phyloP scores from a whole-genome alignment of 23 tunicate species.

The Ciona savignyi region DNA sequence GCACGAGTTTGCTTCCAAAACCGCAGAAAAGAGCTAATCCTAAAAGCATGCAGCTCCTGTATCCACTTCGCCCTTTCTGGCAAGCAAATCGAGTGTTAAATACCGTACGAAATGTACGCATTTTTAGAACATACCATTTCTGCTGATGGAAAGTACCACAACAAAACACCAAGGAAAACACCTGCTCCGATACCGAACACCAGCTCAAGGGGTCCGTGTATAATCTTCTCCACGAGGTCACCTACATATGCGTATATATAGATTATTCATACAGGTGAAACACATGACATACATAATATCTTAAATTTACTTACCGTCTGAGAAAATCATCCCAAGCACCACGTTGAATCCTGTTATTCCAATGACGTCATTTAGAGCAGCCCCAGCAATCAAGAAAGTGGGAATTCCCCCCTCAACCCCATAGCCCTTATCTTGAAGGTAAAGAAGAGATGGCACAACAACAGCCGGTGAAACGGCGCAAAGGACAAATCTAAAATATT shows the following conservation, averaged over 20 bases:
- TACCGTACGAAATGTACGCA: too few species aligned
- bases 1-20: constrained; percentile 32
- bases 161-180: constrained; percentile 14
- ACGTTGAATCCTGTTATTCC: constrained; percentile 28
- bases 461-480: constrained; percentile 18
- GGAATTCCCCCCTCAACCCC: too few species aligned
- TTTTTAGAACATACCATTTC: constrained; percentile 27
- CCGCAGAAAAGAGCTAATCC: constrained; percentile 32
- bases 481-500: constrained; percentile 11
- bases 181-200: constrained; percentile 32
- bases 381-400: too few species aligned
- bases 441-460: constrained; percentile 11
- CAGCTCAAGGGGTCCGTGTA: constrained; percentile 34
- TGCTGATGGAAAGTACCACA: constrained; percentile 29
- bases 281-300: too few species aligned
- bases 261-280: too few species aligned
- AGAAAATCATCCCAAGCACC: constrained; percentile 35
- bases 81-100: too few species aligned
- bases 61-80: constrained; percentile 16
- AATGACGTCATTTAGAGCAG: constrained; percentile 27
- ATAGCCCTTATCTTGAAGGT: too few species aligned
- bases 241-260: constrained; percentile 7
- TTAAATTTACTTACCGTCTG: constrained; percentile 26
- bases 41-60: constrained; percentile 25
- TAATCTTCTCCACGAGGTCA: constrained; percentile 31